These are phyloP conservation scores for Hemiscyllium ocellatum DNA, from an alignment of 2,113 vertebrate species.

Conservation along the genomic window DNA sequence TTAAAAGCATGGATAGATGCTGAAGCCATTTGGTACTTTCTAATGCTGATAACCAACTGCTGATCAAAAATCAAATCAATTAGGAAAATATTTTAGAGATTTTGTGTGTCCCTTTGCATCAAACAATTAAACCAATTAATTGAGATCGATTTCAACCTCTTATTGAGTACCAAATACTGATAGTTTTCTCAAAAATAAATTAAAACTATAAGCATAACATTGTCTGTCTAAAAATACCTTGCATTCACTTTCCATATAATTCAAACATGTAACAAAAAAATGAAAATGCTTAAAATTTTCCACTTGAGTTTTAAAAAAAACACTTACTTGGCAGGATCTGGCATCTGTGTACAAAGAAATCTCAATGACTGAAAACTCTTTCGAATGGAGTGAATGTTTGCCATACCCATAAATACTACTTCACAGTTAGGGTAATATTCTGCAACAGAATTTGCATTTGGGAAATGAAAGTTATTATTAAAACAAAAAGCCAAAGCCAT, in stretches of 20 bases:
- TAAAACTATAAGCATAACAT: not conserved
- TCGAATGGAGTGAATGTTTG: slow-evolving; percentile 96
- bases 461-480: not conserved
- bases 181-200: no score
- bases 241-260: not conserved
- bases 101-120: not conserved
- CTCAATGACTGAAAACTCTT: slow-evolving; percentile 95
- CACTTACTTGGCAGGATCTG: slow-evolving; percentile 92
- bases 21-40: slow-evolving; percentile 97
- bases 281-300: not conserved
- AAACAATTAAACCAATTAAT: not conserved
- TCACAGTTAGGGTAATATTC: slow-evolving; percentile 98
- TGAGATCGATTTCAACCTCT: not conserved
- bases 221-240: not conserved
- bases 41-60: slow-evolving; percentile 91
- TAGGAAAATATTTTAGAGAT: not conserved
- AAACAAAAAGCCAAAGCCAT: not conserved
- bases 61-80: slow-evolving; percentile 41
- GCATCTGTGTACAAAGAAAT: slow-evolving; percentile 91
- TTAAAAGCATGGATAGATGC: slow-evolving; percentile 87
- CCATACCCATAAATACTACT: slow-evolving; percentile 98
- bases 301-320: not conserved
- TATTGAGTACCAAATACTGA: not conserved
- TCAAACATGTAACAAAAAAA: not conserved
- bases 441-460: slow-evolving; percentile 47